Conservation (phyloP, 2,888 invertebrate species). For the Drosophila aldrichi region DNA sequence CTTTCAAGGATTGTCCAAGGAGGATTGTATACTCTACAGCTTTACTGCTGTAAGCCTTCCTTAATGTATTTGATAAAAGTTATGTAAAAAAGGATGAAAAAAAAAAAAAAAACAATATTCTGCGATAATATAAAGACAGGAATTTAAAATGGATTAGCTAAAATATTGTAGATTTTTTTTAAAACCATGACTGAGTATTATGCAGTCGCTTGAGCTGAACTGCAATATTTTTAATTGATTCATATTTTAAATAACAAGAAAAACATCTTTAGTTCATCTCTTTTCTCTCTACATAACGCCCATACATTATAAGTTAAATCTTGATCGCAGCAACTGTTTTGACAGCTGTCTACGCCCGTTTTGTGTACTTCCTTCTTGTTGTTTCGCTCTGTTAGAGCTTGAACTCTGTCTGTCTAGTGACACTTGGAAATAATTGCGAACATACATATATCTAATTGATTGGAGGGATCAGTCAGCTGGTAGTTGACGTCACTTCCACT, state of each 20-base stretch:
- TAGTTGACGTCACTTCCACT: constrained; percentile 36
- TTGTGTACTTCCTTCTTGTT: constrained; percentile 31
- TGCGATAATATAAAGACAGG: too few species aligned
- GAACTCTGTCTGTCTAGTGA: constrained; percentile 18
- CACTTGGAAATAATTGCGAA: constrained; percentile 24
- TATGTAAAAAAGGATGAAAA: too few species aligned
- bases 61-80: too few species aligned
- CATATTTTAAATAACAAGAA: neutral
- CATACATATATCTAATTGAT: constrained; percentile 15
- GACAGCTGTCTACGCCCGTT: constrained; percentile 25
- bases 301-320: neutral
- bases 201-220: neutral
- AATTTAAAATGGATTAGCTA: too few species aligned
- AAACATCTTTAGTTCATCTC: neutral
- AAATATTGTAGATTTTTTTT: too few species aligned
- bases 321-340: constrained; percentile 7
- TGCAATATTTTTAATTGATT: neutral
- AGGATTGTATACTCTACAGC: too few species aligned
- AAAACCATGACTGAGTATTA: neutral
- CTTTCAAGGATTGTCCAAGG: too few species aligned
- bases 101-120: too few species aligned
- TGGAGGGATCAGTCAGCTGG: constrained; percentile 20
- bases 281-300: neutral
- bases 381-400: constrained; percentile 25
- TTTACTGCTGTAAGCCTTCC: too few species aligned